These are phyloP conservation scores for Anastatus disparis DNA, from an alignment of 1,140 invertebrate species.

Conservation along the genomic window DNA sequence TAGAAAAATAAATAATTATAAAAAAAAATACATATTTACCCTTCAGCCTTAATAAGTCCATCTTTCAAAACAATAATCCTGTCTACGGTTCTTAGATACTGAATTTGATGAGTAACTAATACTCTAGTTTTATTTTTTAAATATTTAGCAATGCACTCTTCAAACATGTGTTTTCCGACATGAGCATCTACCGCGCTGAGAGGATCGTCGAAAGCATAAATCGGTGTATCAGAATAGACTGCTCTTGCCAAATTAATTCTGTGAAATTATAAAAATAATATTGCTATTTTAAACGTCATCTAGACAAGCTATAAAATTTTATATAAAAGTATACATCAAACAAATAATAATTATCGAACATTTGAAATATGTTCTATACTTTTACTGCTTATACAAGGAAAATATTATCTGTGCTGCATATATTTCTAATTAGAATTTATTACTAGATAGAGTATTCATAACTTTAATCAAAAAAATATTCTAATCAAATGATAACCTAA, in stretches of 20 bases:
- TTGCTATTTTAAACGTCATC: too few relatives aligned
- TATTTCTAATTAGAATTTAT: too few relatives aligned
- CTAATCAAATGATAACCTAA: too few relatives aligned
- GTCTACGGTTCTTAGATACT: conserved; percentile 80
- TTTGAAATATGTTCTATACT: too few relatives aligned
- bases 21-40: conserved; percentile 48
- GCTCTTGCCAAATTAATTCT: conserved; percentile 78
- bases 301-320: too few relatives aligned
- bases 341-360: too few relatives aligned
- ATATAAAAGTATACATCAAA: too few relatives aligned
- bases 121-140: conserved; percentile 80
- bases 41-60: conserved; percentile 66
- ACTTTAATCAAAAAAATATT: too few relatives aligned
- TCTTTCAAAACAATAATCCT: conserved; percentile 82
- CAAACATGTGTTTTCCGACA: conserved; percentile 83
- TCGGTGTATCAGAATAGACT: conserved; percentile 68
- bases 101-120: conserved; percentile 87
- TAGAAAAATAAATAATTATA: not conserved
- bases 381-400: too few relatives aligned
- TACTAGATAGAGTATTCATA: too few relatives aligned
- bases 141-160: conserved; percentile 77
- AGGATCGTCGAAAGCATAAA: conserved; percentile 86
- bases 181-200: conserved; percentile 85
- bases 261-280: conserved; percentile 46
- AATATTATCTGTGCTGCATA: too few relatives aligned